Evolutionary conservation across 2,113 vertebrate genomes (phyloP), one percentile per base, ranked within the genome.

Genomic region (Gopherus evgoodei): DNA sequence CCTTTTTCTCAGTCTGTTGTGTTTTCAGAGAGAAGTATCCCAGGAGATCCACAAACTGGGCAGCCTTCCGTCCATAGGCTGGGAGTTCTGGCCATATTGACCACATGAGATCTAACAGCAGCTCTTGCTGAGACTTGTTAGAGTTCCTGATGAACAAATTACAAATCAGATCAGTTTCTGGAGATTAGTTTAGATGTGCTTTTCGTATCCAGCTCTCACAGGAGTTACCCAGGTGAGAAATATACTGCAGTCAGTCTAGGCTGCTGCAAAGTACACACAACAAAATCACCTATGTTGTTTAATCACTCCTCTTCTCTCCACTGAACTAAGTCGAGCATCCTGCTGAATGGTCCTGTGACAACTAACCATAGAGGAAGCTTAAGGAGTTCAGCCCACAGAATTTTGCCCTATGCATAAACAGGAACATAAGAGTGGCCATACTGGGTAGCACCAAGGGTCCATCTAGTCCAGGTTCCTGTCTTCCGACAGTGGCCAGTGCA

Each of bases 1-100:
- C 99, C 99, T 99, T 99, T 95, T 99, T 99, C 97, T 99, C 99
- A 0, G 99, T 99, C 97, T 99, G 99, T n/a, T 99, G 99, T 11
- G 99, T 99, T 98, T 99, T 99, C 86, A 99, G 98, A 56, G 99
- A 99, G 98, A 99, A 99, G 96, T 99, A 99, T 38, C 99, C 99
- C 29, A 99, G 98, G 11, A 99, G 98, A 93, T 99, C 99, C 8
- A 99, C 99, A 97, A 99, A 99, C 97, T 99, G 99, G 65, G 99
- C 99, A 83, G 99, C 99, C 97, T 99, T 99, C 80, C 99, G 99
- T 24, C 99, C 99, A 2, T 99, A 99, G 22, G 99, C 99, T 47
- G 99, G 99, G 16, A 99, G 99, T 47, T 99, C 99, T 19, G 99
- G 99, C 99, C 99, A 99, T 96, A 99, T 99, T 27, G 99, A 99